These are phyloP conservation scores for Ricordea florida DNA, from an alignment of 92 coral and sea anemone genomes.

Conservation along the genomic window DNA sequence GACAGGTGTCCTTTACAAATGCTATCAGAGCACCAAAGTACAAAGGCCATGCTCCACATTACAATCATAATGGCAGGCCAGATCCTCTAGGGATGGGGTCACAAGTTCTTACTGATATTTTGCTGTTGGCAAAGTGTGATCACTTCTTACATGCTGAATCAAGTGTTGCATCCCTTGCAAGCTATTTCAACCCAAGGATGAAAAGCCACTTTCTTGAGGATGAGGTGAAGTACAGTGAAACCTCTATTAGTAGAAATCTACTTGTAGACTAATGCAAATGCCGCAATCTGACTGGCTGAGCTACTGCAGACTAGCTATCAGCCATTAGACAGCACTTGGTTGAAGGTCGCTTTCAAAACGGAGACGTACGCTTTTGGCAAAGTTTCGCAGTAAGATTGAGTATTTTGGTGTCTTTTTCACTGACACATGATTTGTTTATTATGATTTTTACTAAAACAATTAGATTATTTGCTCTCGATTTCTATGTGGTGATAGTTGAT, in stretches of 20 bases:
- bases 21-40: conserved; percentile 40
- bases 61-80: conserved; percentile 6
- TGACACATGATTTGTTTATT: too few species aligned
- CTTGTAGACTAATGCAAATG: neutral
- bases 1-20: conserved; percentile 34
- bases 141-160: conserved; percentile 77
- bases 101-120: conserved; percentile 67
- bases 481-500: too few species aligned
- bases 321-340: too few species aligned
- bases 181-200: conserved; percentile 73
- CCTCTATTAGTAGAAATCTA: too few species aligned
- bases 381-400: too few species aligned
- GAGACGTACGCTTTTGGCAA: too few species aligned
- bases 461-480: too few species aligned
- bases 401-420: too few species aligned
- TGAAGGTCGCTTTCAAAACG: too few species aligned
- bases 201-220: conserved; percentile 54
- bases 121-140: conserved; percentile 66
- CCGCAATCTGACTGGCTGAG: neutral
- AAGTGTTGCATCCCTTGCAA: conserved; percentile 71
- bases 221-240: neutral
- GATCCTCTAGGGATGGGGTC: conserved; percentile 30
- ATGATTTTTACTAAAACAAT: too few species aligned
- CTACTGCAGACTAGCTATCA: too few species aligned
- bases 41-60: conserved; percentile 6